phyloP scores from a whole-genome alignment of 53 echinoderm and acorn worm species.

The Actinopyga echinites region DNA sequence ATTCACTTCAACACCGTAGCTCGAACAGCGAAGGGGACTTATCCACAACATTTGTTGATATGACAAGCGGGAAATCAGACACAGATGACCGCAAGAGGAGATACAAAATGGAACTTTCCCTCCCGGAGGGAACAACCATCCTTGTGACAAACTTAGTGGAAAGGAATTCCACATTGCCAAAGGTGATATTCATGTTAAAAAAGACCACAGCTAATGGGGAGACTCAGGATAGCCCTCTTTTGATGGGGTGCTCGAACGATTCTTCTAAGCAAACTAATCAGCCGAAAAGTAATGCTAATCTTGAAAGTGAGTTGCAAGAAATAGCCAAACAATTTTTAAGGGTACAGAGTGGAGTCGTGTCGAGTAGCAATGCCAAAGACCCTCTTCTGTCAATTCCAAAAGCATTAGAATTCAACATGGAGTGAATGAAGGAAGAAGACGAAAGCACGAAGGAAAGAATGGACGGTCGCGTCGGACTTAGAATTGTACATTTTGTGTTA shows the following conservation, averaged over 20 bases:
- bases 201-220: conserved; percentile 2
- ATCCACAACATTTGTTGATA: conserved; percentile 6
- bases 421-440: too few species aligned
- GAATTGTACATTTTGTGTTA: too few species aligned
- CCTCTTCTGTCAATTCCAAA: too few species aligned
- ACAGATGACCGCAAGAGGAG: conserved; percentile 11
- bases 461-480: too few species aligned
- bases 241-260: conserved; percentile 22
- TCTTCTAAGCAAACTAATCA: background rate
- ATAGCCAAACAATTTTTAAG: conserved; percentile 3
- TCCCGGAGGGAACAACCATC: conserved; percentile 32
- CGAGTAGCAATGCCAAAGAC: background rate
- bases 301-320: background rate
- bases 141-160: conserved; percentile 28
- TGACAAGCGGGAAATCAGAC: conserved; percentile 19
- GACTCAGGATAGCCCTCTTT: background rate
- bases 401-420: too few species aligned
- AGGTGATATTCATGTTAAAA: conserved; percentile 36
- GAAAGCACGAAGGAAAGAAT: too few species aligned
- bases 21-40: background rate
- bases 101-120: conserved; percentile 32
- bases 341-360: background rate
- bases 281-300: background rate
- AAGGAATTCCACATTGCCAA: conserved; percentile 12
- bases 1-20: background rate